phyloP scores from a whole-genome alignment of 2,888 invertebrate species.

The Hetaerina titia region DNA sequence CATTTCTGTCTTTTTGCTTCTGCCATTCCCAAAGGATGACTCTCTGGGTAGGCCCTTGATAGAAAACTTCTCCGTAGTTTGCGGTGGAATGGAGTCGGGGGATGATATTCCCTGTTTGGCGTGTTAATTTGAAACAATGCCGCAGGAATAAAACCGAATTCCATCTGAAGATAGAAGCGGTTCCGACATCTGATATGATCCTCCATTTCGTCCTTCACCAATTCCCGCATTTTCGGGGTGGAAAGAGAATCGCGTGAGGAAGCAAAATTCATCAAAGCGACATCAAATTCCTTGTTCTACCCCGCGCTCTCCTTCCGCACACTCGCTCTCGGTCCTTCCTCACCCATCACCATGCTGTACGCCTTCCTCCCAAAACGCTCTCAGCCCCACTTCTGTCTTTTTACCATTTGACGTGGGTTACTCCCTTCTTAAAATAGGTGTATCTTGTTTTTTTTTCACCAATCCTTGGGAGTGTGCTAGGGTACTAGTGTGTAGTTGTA shows the following conservation, averaged over 20 bases:
- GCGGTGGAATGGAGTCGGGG: neutral
- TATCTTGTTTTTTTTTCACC: too few relatives aligned
- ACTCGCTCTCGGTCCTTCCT: neutral
- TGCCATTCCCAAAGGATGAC: neutral
- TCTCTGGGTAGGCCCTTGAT: neutral
- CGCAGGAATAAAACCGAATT: neutral
- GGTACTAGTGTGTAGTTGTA: too few relatives aligned
- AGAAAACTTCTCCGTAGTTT: neutral
- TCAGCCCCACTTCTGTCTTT: too few relatives aligned
- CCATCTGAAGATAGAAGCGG: neutral
- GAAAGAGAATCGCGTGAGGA: neutral
- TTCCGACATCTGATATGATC: neutral
- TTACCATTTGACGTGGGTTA: too few relatives aligned
- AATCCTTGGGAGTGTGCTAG: too few relatives aligned
- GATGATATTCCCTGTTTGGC: neutral
- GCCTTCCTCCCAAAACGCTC: too few relatives aligned
- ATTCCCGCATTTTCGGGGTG: neutral
- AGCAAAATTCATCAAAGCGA: neutral
- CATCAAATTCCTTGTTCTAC: constrained; percentile 4
- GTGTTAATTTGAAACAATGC: constrained; percentile 8
- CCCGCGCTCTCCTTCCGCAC: neutral
- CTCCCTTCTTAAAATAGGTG: too few relatives aligned
- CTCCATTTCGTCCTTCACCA: neutral
- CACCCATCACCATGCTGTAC: too few relatives aligned
- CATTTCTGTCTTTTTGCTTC: neutral